phyloP scores from a whole-genome alignment of 1,140 invertebrate genomes.

The Agrilus planipennis region DNA sequence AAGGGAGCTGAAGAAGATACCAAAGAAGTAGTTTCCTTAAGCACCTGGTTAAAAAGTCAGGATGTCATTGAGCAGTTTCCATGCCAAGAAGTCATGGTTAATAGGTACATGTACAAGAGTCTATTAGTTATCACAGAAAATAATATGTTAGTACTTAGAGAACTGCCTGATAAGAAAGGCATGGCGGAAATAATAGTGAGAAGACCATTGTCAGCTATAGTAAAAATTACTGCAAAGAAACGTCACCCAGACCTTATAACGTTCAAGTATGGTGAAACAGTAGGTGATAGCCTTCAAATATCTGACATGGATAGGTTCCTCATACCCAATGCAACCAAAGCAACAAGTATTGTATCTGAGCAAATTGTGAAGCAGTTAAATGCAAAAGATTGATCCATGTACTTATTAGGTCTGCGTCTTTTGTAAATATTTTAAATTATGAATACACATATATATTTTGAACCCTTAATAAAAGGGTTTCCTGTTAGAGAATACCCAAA shows the following conservation, averaged over 20 bases:
- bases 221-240: conserved; percentile 93
- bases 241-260: conserved; percentile 88
- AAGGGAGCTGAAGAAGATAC: conserved; percentile 41
- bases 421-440: too few species aligned
- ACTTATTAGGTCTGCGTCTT: too few species aligned
- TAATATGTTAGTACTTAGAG: conserved; percentile 78
- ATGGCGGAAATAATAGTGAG: conserved; percentile 74
- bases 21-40: conserved; percentile 57
- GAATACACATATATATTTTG: too few species aligned
- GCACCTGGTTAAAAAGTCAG: conserved; percentile 69
- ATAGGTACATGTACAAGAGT: conserved; percentile 75
- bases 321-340: conserved; percentile 83
- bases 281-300: conserved; percentile 59
- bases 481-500: too few species aligned
- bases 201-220: conserved; percentile 75
- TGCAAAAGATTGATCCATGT: conserved; percentile 28
- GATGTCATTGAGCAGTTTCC: conserved; percentile 76
- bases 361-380: conserved; percentile 49
- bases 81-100: conserved; percentile 84
- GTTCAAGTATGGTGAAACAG: conserved; percentile 79
- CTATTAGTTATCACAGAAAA: conserved; percentile 79
- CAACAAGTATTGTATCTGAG: conserved; percentile 69
- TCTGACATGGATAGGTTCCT: conserved; percentile 85
- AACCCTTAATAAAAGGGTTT: too few species aligned
- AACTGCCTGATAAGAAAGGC: conserved; percentile 60